These are phyloP conservation scores for Zophobas atratus DNA, from an alignment of 1,140 invertebrate species.

Conservation along the genomic window DNA sequence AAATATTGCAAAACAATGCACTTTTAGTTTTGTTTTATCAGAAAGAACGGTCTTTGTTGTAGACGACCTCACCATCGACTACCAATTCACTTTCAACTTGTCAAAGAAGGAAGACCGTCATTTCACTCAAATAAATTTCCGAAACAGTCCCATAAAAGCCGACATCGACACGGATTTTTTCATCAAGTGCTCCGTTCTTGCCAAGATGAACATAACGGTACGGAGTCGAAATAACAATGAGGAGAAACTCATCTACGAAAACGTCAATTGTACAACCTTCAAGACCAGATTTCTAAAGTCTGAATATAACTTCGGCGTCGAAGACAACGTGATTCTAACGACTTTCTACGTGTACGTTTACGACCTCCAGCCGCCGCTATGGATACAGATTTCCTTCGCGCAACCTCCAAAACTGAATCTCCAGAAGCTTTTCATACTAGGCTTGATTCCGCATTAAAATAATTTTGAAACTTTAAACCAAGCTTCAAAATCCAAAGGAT, in stretches of 20 bases:
- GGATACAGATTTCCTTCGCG: slow-evolving; percentile 97
- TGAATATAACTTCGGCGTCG: slow-evolving; percentile 91
- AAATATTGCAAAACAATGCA: no score
- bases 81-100: slow-evolving; percentile 98
- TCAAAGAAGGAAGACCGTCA: slow-evolving; percentile 95
- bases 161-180: slow-evolving; percentile 97
- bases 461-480: no score
- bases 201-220: slow-evolving; percentile 95
- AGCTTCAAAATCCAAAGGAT: no score
- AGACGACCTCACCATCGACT: slow-evolving; percentile 97
- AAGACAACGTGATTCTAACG: slow-evolving; percentile 89
- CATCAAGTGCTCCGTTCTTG: slow-evolving; percentile 91
- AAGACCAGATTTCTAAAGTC: slow-evolving; percentile 92
- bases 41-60: slow-evolving; percentile 60
- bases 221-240: slow-evolving; percentile 79
- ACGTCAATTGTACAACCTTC: slow-evolving; percentile 87
- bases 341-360: slow-evolving; percentile 98
- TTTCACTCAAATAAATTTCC: slow-evolving; percentile 96
- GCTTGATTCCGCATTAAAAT: no score
- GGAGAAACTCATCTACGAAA: slow-evolving; percentile 82
- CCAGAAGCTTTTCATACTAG: slow-evolving; percentile 93
- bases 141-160: slow-evolving; percentile 91
- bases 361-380: slow-evolving; percentile 94
- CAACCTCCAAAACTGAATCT: slow-evolving; percentile 97
- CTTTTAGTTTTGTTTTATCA: slow-evolving; percentile 12